Evolutionary conservation across 37 sponge, comb jelly and placozoan genomes (phyloP).

Genomic region (Theonella swinhoei): DNA sequence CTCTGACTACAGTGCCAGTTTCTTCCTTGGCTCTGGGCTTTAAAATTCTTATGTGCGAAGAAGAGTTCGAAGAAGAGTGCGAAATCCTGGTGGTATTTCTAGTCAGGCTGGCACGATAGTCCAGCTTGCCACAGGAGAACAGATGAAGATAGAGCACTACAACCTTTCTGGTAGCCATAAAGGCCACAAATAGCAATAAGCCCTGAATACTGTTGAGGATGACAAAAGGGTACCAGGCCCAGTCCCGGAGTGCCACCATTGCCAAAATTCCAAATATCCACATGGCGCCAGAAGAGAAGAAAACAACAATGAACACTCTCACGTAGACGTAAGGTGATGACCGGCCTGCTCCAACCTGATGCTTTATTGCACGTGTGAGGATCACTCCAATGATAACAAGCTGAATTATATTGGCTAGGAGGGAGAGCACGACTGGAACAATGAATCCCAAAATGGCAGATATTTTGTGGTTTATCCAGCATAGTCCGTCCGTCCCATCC

Average conservation of each 20-base stretch:
- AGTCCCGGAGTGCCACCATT: conserved; percentile 11
- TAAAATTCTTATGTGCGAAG: no score
- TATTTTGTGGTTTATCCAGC: conserved; percentile 57
- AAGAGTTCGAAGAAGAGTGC: neutral
- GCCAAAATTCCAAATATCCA: conserved; percentile 69
- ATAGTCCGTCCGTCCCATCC: conserved; percentile 21
- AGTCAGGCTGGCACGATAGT: neutral
- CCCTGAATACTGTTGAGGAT: conserved; percentile 63
- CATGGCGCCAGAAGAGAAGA: conserved; percentile 34
- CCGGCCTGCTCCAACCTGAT: neutral
- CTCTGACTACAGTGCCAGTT: no score
- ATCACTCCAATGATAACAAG: conserved; percentile 1
- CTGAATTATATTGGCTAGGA: conserved; percentile 18
- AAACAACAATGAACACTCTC: conserved; percentile 20
- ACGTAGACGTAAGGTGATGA: neutral
- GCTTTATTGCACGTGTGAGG: neutral
- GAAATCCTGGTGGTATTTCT: neutral
- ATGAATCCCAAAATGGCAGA: conserved; percentile 48
- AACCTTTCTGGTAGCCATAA: conserved; percentile 43
- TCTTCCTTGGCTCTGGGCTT: no score
- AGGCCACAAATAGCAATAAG: conserved; percentile 27
- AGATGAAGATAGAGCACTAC: conserved; percentile 16
- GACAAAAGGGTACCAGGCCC: conserved; percentile 71
- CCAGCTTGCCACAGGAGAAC: neutral
- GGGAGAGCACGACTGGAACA: conserved; percentile 11